Evolutionary conservation across 2,888 invertebrate genomes (phyloP).

Genomic region (Myopa tessellatipennis): DNA sequence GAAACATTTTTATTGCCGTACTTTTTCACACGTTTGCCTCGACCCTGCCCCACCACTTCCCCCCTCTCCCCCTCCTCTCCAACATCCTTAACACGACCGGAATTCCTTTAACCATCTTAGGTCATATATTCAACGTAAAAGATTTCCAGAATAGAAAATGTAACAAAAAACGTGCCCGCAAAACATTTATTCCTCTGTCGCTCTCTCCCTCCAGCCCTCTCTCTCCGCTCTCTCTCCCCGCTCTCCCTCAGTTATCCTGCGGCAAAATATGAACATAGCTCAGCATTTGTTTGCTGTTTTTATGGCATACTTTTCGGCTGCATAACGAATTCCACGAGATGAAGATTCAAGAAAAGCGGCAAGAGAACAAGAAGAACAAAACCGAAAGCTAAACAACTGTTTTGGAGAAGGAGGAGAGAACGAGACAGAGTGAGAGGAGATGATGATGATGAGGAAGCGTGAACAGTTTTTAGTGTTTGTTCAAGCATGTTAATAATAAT

Average conservation of each 20-base stretch:
- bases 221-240: no score
- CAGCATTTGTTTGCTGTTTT: not conserved
- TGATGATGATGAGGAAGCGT: not conserved
- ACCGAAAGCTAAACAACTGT: not conserved
- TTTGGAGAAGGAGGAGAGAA: not conserved
- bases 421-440: no score
- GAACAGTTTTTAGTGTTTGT: not conserved
- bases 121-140: no score
- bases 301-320: constrained; percentile 3
- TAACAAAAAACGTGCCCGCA: no score
- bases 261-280: not conserved
- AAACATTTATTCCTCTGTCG: no score
- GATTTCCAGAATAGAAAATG: no score
- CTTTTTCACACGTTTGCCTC: constrained; percentile 1
- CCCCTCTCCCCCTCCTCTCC: no score
- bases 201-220: no score
- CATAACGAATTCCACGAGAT: not conserved
- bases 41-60: not conserved
- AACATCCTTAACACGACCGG: no score
- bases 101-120: no score
- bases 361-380: not conserved
- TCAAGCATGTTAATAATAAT: not conserved
- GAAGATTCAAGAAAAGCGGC: no score
- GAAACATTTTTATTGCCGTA: constrained; percentile 17
- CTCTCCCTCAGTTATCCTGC: not conserved